A percentile compares a stretch with the other conserved stretches of the same genome.
phyloP scores from a whole-genome alignment of 2,113 vertebrate genomes.

The Triplophysa dalaica region DNA sequence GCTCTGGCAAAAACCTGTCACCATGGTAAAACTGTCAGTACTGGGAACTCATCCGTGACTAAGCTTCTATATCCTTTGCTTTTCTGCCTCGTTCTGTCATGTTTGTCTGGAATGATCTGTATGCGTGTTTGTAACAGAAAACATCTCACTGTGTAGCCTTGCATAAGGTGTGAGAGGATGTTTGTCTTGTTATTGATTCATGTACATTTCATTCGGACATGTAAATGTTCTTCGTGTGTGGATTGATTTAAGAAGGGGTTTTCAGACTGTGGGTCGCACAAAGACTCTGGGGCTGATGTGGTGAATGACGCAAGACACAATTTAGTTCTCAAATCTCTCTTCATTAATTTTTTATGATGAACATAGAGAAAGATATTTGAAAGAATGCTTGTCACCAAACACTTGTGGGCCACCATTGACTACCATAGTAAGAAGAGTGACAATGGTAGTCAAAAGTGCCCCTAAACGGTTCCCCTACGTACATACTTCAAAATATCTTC shows the following conservation, averaged over 20 bases:
- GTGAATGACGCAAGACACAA: too few relatives aligned
- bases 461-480: too few relatives aligned
- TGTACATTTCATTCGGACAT: not conserved
- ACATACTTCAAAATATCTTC: too few relatives aligned
- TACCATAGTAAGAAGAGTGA: too few relatives aligned
- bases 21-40: conserved; percentile 40
- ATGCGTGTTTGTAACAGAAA: conserved; percentile 10
- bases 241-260: not conserved
- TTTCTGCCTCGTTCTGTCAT: conserved; percentile 2
- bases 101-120: conserved; percentile 16
- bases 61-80: conserved; percentile 22
- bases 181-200: not conserved
- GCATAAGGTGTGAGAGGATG: conserved; percentile 1
- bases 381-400: too few relatives aligned
- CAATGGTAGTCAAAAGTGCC: too few relatives aligned
- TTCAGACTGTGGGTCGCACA: too few relatives aligned
- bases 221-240: not conserved
- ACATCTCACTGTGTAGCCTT: not conserved
- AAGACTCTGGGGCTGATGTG: too few relatives aligned
- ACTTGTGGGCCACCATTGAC: too few relatives aligned
- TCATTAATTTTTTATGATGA: too few relatives aligned
- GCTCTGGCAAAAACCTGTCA: conserved; percentile 44
- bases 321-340: too few relatives aligned
- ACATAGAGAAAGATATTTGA: too few relatives aligned
- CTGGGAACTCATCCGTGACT: conserved; percentile 39